A percentile compares a stretch with the other conserved stretches of the same genome.
Conservation (phyloP, 2,888 invertebrate species). For the Pandemis cinnamomeana region DNA sequence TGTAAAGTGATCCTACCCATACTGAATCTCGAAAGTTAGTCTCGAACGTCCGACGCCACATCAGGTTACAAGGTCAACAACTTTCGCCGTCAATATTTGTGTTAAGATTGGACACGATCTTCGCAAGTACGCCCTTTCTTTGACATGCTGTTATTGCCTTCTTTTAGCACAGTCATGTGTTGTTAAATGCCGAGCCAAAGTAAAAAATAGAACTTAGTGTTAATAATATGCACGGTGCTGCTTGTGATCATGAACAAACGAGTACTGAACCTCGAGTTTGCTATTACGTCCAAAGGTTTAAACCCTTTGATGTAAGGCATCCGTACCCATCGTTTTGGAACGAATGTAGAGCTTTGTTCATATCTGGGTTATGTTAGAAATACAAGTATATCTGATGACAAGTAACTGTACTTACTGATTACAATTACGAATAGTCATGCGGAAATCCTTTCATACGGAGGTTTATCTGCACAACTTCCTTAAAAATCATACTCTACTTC, state of each 20-base stretch:
- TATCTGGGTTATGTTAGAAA: slow-evolving; percentile 26
- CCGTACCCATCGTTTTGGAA: slow-evolving; percentile 28
- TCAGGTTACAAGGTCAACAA: slow-evolving; percentile 68
- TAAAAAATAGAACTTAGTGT: background rate
- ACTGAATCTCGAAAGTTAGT: slow-evolving; percentile 43
- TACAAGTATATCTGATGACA: slow-evolving; percentile 10
- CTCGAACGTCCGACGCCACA: slow-evolving; percentile 50
- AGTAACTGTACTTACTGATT: background rate
- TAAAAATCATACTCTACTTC: too few species aligned
- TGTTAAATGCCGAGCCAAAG: background rate
- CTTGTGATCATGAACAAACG: slow-evolving; percentile 1
- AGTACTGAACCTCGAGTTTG: slow-evolving; percentile 15
- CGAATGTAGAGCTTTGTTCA: slow-evolving; percentile 22
- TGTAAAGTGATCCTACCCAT: slow-evolving; percentile 10
- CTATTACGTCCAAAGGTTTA: slow-evolving; percentile 15
- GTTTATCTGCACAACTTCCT: background rate
- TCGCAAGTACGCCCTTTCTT: slow-evolving; percentile 34
- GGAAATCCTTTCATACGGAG: background rate
- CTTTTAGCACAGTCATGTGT: slow-evolving; percentile 1
- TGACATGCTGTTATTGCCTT: slow-evolving; percentile 9
- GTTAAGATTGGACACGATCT: slow-evolving; percentile 32
- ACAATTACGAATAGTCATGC: background rate
- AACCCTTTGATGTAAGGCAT: slow-evolving; percentile 28
- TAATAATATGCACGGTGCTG: background rate
- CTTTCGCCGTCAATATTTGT: slow-evolving; percentile 61